Percentiles rank a stretch among this genome's conserved stretches.
phyloP scores from a whole-genome alignment of 2,888 invertebrate genomes.

The Mimumesa dahlbomi region DNA sequence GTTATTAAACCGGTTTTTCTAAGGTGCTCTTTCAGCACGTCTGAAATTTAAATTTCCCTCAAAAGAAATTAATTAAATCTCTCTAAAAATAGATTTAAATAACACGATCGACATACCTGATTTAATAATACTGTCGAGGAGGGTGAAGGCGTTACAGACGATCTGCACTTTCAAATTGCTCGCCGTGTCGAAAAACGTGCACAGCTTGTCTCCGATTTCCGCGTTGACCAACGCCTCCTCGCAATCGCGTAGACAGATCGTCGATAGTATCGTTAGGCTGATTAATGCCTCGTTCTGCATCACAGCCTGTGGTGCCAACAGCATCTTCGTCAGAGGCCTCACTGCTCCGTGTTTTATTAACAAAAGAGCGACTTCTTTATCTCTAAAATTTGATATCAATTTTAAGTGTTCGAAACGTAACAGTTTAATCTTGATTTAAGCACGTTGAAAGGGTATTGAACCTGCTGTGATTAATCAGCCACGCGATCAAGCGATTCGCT shows the following conservation, averaged over 20 bases:
- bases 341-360: conserved; percentile 85
- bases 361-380: conserved; percentile 79
- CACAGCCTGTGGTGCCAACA: conserved; percentile 90
- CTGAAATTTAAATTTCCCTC: conserved; percentile 23
- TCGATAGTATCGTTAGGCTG: conserved; percentile 85
- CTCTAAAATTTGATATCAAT: conserved; percentile 60
- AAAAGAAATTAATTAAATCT: not conserved
- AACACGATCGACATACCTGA: too few relatives aligned
- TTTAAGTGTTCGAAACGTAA: too few relatives aligned
- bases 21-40: conserved; percentile 23
- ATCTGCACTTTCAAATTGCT: conserved; percentile 81
- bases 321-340: conserved; percentile 90
- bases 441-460: conserved; percentile 41
- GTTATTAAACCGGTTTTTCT: conserved; percentile 16
- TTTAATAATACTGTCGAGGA: conserved; percentile 81
- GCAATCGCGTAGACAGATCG: conserved; percentile 73
- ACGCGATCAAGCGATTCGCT: conserved; percentile 89
- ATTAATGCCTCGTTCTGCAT: conserved; percentile 93
- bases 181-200: conserved; percentile 81
- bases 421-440: not conserved
- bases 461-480: conserved; percentile 87
- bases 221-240: conserved; percentile 79
- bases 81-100: not conserved
- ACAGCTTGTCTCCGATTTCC: conserved; percentile 82
- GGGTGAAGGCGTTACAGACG: conserved; percentile 81